A percentile compares a stretch with the other conserved stretches of the same genome.
Evolutionary conservation across 2,888 invertebrate species (phyloP).

Genomic region (Scaptomyza polygonia): DNA sequence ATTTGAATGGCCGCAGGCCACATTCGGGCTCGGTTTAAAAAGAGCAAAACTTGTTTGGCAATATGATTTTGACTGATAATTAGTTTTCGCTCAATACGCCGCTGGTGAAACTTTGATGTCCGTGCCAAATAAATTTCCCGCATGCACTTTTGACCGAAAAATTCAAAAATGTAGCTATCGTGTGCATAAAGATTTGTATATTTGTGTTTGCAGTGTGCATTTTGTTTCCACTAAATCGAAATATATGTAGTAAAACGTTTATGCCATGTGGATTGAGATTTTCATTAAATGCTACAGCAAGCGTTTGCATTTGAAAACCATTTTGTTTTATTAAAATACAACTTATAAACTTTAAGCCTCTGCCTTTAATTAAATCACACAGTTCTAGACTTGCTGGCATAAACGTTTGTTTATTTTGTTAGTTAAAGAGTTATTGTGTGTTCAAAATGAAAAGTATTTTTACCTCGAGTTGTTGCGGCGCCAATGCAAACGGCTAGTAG

Average conservation of each 20-base stretch:
- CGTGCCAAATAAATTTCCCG: constrained; percentile 19
- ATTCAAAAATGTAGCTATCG: constrained; percentile 2
- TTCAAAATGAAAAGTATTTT: constrained; percentile 51
- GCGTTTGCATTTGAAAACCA: neutral
- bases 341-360: neutral
- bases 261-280: neutral
- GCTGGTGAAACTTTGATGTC: constrained; percentile 52
- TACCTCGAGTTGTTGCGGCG: constrained; percentile 72
- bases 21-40: neutral
- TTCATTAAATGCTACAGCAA: neutral
- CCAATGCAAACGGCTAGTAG: constrained; percentile 68
- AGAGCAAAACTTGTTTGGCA: constrained; percentile 45
- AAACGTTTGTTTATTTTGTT: constrained; percentile 2
- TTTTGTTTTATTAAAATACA: neutral
- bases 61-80: constrained; percentile 74
- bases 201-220: neutral
- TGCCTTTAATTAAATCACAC: neutral
- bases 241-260: neutral
- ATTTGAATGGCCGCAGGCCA: constrained; percentile 17
- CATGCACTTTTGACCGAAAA: constrained; percentile 6
- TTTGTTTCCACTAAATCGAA: neutral
- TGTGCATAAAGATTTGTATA: neutral
- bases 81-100: constrained; percentile 62
- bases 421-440: constrained; percentile 23
- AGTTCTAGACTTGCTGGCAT: neutral